Evolutionary conservation across 2,113 vertebrate genomes (phyloP).

Genomic region (Columba janthina): DNA sequence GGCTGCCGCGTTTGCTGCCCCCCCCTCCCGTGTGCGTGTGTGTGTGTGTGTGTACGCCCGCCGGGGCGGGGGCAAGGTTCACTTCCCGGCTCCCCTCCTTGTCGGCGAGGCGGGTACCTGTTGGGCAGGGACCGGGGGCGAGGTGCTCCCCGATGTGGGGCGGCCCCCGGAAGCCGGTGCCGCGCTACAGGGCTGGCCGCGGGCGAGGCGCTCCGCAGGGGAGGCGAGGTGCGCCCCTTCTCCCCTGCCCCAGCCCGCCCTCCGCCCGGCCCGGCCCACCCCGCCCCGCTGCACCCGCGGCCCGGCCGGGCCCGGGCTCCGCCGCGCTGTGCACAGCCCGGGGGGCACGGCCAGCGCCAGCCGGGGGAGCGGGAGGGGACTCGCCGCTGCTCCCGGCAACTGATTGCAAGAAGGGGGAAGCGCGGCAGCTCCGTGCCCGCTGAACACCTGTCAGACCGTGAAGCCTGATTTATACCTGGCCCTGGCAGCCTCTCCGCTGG

Average conservation of each 20-base stretch:
- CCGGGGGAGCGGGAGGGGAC: slow-evolving; percentile 55
- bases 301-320: background rate
- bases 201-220: background rate
- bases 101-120: slow-evolving; percentile 21
- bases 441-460: slow-evolving; percentile 39
- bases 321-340: background rate
- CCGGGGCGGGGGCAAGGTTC: background rate
- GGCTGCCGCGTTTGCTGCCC: background rate
- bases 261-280: background rate
- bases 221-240: slow-evolving; percentile 41
- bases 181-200: background rate
- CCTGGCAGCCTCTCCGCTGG: slow-evolving; percentile 57
- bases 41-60: background rate
- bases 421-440: background rate
- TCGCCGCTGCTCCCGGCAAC: background rate
- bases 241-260: background rate
- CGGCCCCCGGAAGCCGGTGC: background rate
- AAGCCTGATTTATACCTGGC: slow-evolving; percentile 56
- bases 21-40: background rate
- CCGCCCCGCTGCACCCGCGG: background rate
- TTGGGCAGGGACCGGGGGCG: background rate
- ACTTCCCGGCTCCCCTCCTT: background rate
- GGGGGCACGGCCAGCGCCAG: slow-evolving; percentile 29
- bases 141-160: background rate
- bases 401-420: background rate